Evolutionary conservation across 2,113 vertebrate genomes (phyloP).

Genomic region (Nothoprocta perdicaria): DNA sequence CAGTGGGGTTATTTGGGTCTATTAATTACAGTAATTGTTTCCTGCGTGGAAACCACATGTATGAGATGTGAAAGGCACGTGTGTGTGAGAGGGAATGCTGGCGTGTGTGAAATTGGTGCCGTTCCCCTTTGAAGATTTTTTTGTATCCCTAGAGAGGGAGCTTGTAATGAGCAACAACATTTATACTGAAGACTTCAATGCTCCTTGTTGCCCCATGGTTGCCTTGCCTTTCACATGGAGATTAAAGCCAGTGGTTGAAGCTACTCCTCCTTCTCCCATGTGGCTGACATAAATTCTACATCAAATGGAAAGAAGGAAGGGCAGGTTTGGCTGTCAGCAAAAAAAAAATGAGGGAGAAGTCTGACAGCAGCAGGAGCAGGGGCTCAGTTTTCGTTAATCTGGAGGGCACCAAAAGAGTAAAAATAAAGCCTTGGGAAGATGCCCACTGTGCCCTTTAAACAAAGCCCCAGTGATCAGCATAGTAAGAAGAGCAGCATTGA

Average conservation of each 20-base stretch:
- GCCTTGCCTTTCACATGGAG: constrained; percentile 63
- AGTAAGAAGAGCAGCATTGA: neutral
- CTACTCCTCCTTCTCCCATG: constrained; percentile 67
- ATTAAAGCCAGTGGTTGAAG: constrained; percentile 69
- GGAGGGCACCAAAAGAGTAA: neutral
- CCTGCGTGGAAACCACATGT: constrained; percentile 67
- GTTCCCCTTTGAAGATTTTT: constrained; percentile 64
- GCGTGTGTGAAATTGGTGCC: constrained; percentile 25
- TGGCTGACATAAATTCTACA: constrained; percentile 68
- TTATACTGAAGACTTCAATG: constrained; percentile 54
- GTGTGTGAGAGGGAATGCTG: neutral
- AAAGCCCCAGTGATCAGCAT: neutral
- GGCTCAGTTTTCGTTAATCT: constrained; percentile 37
- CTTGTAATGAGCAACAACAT: constrained; percentile 65
- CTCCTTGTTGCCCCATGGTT: constrained; percentile 43
- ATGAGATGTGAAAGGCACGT: constrained; percentile 44
- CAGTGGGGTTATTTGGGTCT: constrained; percentile 60
- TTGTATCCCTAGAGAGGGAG: constrained; percentile 43
- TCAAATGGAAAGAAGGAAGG: constrained; percentile 70
- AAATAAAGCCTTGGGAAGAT: constrained; percentile 16
- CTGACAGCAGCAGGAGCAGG: constrained; percentile 40
- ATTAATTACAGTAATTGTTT: constrained; percentile 75
- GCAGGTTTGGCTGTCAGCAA: constrained; percentile 59
- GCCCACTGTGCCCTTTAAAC: constrained; percentile 10
- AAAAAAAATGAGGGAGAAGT: constrained; percentile 55